phyloP scores from a whole-genome alignment of 1,140 invertebrate genomes.

The Schmidtea mediterranea region DNA sequence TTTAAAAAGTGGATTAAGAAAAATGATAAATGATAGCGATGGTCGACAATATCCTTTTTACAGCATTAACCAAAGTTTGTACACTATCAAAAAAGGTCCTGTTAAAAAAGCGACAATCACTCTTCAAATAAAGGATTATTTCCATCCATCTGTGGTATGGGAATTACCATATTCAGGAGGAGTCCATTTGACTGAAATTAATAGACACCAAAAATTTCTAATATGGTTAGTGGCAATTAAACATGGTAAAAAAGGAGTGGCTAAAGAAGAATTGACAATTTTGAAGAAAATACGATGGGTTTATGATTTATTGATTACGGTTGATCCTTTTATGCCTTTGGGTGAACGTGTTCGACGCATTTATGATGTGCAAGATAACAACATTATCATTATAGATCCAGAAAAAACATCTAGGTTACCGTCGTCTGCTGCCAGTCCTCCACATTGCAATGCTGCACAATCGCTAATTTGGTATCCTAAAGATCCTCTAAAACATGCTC shows the following conservation, averaged over 20 bases:
- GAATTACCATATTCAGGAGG: not conserved
- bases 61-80: not conserved
- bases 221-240: slow-evolving; percentile 2
- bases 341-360: not conserved
- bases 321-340: slow-evolving; percentile 3
- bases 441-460: slow-evolving; percentile 3
- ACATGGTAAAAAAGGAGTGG: not conserved
- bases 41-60: slow-evolving; percentile 3
- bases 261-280: not conserved
- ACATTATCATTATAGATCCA: not conserved
- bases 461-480: slow-evolving; percentile 6
- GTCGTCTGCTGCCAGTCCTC: not conserved
- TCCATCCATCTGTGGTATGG: slow-evolving; percentile 2
- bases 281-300: slow-evolving; percentile 1
- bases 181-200: not conserved
- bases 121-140: slow-evolving; percentile 1
- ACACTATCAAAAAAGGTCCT: not conserved
- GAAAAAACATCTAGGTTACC: not conserved
- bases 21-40: slow-evolving; percentile 3
- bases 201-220: not conserved
- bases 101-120: not conserved
- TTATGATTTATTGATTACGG: not conserved
- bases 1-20: not conserved
- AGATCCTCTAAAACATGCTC: too few species aligned
- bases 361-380: not conserved